Evolutionary conservation across 2,797 vertebrate genomes (phyloP), one percentile per base, ranked within the genome.

Genomic region (Antrozous pallidus): DNA sequence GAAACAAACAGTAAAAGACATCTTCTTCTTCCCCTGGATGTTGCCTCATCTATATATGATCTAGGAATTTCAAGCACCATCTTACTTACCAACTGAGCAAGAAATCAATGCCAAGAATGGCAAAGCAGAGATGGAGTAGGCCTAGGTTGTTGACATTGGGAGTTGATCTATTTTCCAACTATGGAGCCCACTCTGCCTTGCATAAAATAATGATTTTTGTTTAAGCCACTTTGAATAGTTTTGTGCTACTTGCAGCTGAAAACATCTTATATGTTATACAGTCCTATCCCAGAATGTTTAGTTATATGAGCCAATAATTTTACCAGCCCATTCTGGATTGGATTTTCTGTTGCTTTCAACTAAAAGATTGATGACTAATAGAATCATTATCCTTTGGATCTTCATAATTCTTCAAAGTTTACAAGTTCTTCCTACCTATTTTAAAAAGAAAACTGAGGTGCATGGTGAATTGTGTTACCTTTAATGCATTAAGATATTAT

Each of bases 261-360:
- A 82, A 47, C 7, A 61, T n/a, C 38, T 49, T 31, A 22, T 45
- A 47, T 80, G 16, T 80, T 74, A 45, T 6, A 73, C 22, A 54
- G 24, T 33, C 26, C 20, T 92, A 80, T 24, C 65, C 65, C 40
- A 84, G 36, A 92, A 81, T 70, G 17, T 75, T 90, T 80, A 93
- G 67, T 49, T 74, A 93, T 40, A 86, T 31, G 17, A 89, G 20
- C 20, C 31, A 94, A 26, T 63, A 70, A 92, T 80, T 92, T 88
- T 12, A 70, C 38, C 17, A 84, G 51, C 51, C 51, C 36, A 88
- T 80, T 88, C 42, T 22, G 0, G 33, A 33, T n/a, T 87, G 38
- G 45, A 92, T 73, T 91, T 82, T 90, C 51, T 85, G 22, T 85
- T 95, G 33, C 16, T 87, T 78, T 33, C 45, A 92, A 77, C 42